Conservation (phyloP, 1,140 invertebrate species). For the Drosophila pandora region DNA sequence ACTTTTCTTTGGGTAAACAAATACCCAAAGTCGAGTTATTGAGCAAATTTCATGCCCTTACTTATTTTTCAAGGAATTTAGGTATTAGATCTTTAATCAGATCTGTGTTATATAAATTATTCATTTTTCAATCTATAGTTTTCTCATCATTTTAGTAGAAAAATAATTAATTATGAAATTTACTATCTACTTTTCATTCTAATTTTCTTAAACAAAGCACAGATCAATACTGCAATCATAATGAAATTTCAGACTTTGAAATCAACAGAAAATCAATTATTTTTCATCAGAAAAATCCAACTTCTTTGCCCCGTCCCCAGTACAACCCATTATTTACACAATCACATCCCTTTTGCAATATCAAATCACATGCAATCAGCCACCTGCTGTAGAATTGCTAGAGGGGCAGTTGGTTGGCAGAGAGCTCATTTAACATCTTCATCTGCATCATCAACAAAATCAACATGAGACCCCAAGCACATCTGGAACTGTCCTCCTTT, state of each 20-base stretch:
- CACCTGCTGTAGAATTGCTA: slow-evolving; percentile 46
- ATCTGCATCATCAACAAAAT: slow-evolving; percentile 51
- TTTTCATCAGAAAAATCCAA: background rate
- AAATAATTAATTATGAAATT: too few species aligned
- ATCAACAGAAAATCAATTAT: background rate
- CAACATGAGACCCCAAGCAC: slow-evolving; percentile 43
- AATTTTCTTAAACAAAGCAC: background rate
- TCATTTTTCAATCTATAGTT: background rate
- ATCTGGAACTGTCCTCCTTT: slow-evolving; percentile 66
- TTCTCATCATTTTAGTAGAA: too few species aligned
- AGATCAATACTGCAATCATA: background rate
- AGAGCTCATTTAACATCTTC: slow-evolving; percentile 55
- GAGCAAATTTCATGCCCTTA: background rate
- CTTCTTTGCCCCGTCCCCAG: background rate
- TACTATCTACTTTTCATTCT: background rate
- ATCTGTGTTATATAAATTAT: too few species aligned
- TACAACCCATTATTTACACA: slow-evolving; percentile 15
- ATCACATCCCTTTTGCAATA: slow-evolving; percentile 53
- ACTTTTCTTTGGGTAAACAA: background rate
- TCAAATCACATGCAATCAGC: slow-evolving; percentile 56
- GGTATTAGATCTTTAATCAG: too few species aligned
- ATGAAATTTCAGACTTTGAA: background rate
- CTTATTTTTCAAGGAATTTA: background rate
- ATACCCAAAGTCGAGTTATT: background rate
- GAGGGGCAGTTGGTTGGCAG: slow-evolving; percentile 10